phyloP scores from a whole-genome alignment of 2,113 vertebrate species.

The Colaptes auratus region DNA sequence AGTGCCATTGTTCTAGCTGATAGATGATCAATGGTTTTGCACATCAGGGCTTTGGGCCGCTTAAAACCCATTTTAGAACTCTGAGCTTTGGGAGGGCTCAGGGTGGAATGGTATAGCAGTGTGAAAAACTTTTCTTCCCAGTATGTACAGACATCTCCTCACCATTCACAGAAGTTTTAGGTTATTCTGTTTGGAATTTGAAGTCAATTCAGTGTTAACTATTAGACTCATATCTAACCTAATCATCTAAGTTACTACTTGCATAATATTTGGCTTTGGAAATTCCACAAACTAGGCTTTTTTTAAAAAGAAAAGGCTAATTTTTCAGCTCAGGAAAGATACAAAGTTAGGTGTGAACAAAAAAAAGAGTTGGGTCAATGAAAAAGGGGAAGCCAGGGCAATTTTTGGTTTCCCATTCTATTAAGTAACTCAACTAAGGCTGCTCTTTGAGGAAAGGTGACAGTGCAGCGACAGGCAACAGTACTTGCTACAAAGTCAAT shows the following conservation, averaged over 20 bases:
- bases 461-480: neutral
- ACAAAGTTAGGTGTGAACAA: neutral
- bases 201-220: neutral
- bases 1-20: neutral
- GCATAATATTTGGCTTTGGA: neutral
- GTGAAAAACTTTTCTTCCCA: neutral
- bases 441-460: neutral
- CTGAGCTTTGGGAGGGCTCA: neutral
- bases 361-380: neutral
- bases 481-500: neutral
- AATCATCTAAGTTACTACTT: neutral
- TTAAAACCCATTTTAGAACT: neutral
- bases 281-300: neutral
- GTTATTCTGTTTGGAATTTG: neutral
- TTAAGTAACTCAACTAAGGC: neutral
- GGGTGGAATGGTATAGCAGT: neutral
- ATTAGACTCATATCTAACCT: neutral
- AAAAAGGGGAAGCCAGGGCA: neutral
- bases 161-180: neutral
- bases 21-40: neutral
- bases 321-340: neutral
- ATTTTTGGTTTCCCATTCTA: neutral
- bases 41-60: neutral
- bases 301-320: neutral
- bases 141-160: neutral